Percentiles rank a stretch among this genome's conserved stretches.
Conservation (phyloP, 2,113 vertebrate species). For the Chrysochloris asiatica region DNA sequence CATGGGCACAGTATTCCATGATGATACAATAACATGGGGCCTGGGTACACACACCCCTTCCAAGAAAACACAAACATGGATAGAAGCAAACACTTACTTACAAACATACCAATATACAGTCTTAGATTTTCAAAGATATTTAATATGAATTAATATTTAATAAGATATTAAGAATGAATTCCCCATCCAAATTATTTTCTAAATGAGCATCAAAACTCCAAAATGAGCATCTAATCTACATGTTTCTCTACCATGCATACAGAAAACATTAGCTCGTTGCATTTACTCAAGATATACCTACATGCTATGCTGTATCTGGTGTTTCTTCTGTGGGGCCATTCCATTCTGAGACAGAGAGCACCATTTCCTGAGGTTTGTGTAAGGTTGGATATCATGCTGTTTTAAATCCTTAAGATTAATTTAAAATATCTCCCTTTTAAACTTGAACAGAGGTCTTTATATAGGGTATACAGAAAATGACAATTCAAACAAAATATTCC, state of each 20-base stretch:
- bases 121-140: background rate
- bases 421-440: constrained; percentile 48
- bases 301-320: background rate
- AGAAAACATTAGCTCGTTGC: constrained; percentile 1
- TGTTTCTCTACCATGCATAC: background rate
- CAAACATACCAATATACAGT: background rate
- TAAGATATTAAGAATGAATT: background rate
- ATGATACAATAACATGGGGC: constrained; percentile 99
- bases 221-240: background rate
- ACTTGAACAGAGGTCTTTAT: background rate
- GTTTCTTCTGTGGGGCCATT: background rate
- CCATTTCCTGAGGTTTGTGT: background rate
- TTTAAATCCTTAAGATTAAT: constrained; percentile 39
- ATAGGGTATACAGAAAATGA: background rate
- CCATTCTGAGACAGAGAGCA: background rate
- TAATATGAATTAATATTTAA: constrained; percentile 17
- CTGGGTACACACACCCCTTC: constrained; percentile 97
- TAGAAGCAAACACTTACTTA: background rate
- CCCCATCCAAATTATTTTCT: background rate
- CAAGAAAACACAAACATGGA: constrained; percentile 33
- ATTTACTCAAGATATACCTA: background rate
- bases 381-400: background rate
- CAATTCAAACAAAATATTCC: constrained; percentile 19
- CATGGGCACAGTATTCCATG: constrained; percentile 99
- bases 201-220: background rate